These are phyloP conservation scores for Eunapius fragilis DNA, from an alignment of 37 sponge, comb jelly and placozoan genomes.

Conservation along the genomic window DNA sequence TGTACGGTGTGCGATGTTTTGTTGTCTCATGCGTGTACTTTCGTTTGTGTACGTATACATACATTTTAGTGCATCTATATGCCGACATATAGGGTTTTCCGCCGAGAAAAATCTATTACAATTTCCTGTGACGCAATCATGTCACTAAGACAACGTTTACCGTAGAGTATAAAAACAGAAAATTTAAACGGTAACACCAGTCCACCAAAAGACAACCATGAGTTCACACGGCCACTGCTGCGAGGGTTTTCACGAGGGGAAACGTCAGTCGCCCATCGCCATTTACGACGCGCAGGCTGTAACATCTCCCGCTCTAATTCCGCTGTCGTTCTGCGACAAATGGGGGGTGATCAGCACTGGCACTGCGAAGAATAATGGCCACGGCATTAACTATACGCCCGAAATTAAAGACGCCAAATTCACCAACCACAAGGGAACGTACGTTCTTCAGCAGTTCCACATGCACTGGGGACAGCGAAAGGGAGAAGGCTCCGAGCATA, in stretches of 20 bases:
- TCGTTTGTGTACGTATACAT: too few relatives aligned
- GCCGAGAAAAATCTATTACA: too few relatives aligned
- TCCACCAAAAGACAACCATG: too few relatives aligned
- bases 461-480: slow-evolving; percentile 56
- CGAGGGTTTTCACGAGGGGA: not conserved
- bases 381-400: not conserved
- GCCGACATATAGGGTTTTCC: too few relatives aligned
- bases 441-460: slow-evolving; percentile 55
- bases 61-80: too few relatives aligned
- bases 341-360: not conserved
- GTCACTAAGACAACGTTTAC: too few relatives aligned
- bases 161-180: too few relatives aligned
- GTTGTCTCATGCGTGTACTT: too few relatives aligned
- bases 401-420: not conserved
- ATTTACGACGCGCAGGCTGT: slow-evolving; percentile 6
- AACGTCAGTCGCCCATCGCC: slow-evolving; percentile 42
- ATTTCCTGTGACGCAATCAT: too few relatives aligned
- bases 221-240: not conserved
- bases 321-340: not conserved
- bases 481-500: slow-evolving; percentile 56
- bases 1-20: too few relatives aligned
- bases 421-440: slow-evolving; percentile 39
- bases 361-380: not conserved
- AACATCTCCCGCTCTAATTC: not conserved
- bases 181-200: too few relatives aligned